Evolutionary conservation across 2,888 invertebrate species (phyloP), one percentile per base, ranked within the genome.

Genomic region (Brassicogethes aeneus): DNA sequence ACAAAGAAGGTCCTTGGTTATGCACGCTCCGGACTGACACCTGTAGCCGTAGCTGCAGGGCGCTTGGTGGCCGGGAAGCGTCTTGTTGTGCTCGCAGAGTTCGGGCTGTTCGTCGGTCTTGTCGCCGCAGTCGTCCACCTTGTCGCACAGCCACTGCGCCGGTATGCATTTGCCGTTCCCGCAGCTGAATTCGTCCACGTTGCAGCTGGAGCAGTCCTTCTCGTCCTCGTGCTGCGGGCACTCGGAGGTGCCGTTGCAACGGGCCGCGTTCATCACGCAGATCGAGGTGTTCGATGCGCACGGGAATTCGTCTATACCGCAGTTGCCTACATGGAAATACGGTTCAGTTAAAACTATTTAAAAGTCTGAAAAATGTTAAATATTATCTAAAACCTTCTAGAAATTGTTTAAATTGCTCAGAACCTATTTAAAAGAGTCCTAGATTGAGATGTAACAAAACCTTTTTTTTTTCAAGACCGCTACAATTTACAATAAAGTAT

Each of bases 191-290:
- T 73, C 62, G 1, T 69, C 69, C 2, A 54, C 42, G 16, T 59
- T 55, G 51, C 81, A 81, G 15, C 56, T 53, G 3, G 59, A 51
- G 42, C 69, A 69, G 13, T 53, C 55, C 13, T 44, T 41, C 57
- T 88, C 88, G 51, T 89, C 88, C 43, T 85, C 85, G 2, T 76
- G 77, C 1, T 76, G 72, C 0, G 82, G 81, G 55, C 88, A 88
- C 43, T 88, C 85, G 0, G 72, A 57, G 3, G 71, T 75, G 10
- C 76, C 74, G 66, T 59, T 74, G 64, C 68, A 79, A 68, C 70
- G 69, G 23, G 73, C 73, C 0, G 68, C 62, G 16, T 55, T 54
- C 1, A 75, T 74, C 33, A 78, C 50, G 53, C 79, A 79, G 40
- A 74, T 66, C 40, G 67, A 69, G 3, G 55, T 59, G 56, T 77